A percentile compares a stretch with the other conserved stretches of the same genome.
Conservation (phyloP, 2,888 invertebrate species). For the Hymenopus coronatus region DNA sequence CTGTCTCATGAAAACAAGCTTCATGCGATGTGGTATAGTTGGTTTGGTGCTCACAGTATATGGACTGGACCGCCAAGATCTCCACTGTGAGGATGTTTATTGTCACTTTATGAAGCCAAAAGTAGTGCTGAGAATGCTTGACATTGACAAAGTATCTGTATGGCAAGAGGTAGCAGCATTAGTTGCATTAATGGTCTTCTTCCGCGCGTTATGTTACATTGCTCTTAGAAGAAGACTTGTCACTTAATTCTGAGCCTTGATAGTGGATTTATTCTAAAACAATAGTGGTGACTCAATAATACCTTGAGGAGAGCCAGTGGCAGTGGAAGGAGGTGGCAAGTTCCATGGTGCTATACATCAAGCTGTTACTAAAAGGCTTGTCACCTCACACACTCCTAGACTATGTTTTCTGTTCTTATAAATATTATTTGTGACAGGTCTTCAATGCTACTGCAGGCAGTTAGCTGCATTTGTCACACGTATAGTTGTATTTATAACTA, state of each 20-base stretch:
- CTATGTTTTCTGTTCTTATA: not conserved
- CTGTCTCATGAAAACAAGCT: slow-evolving; percentile 62
- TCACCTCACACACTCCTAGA: too few species aligned
- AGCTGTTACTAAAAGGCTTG: too few species aligned
- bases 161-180: slow-evolving; percentile 57
- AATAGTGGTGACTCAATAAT: too few species aligned
- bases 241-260: slow-evolving; percentile 41
- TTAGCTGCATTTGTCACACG: not conserved
- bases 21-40: slow-evolving; percentile 63
- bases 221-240: slow-evolving; percentile 57
- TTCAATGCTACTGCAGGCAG: not conserved
- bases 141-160: slow-evolving; percentile 57
- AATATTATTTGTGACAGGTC: not conserved
- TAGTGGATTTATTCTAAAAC: too few species aligned
- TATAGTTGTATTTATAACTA: too few species aligned
- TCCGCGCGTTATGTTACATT: slow-evolving; percentile 56
- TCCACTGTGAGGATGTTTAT: slow-evolving; percentile 60
- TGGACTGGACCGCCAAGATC: slow-evolving; percentile 57
- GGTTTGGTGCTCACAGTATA: slow-evolving; percentile 62
- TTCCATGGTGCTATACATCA: not conserved
- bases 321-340: too few species aligned
- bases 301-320: too few species aligned
- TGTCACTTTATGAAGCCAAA: slow-evolving; percentile 60
- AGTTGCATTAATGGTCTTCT: slow-evolving; percentile 54
- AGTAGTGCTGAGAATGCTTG: slow-evolving; percentile 58